Evolutionary conservation across 2,113 vertebrate species (phyloP).

Genomic region (Nesoenas mayeri): DNA sequence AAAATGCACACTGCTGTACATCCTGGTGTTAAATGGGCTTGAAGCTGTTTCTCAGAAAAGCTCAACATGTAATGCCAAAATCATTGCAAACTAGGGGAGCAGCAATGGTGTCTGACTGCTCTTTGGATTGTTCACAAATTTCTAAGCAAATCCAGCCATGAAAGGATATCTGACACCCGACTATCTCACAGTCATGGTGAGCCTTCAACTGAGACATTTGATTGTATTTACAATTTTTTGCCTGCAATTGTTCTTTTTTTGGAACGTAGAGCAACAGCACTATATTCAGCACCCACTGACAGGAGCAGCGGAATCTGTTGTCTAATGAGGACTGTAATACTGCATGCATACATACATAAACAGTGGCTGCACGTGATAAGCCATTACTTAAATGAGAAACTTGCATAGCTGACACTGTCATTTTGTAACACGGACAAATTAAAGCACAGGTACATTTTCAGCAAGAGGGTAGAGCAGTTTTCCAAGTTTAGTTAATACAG

Average conservation of each 20-base stretch:
- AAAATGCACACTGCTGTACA: not conserved
- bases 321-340: not conserved
- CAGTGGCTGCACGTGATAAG: not conserved
- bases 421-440: not conserved
- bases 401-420: not conserved
- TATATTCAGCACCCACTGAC: not conserved
- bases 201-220: not conserved
- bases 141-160: slow-evolving; percentile 15
- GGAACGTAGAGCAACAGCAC: not conserved
- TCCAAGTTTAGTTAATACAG: not conserved
- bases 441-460: not conserved
- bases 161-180: not conserved
- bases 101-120: not conserved
- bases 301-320: not conserved
- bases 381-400: not conserved
- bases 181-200: not conserved
- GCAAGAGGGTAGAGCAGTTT: not conserved
- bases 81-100: not conserved
- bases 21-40: not conserved
- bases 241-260: not conserved
- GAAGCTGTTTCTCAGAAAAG: not conserved
- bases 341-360: not conserved
- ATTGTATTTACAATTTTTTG: not conserved
- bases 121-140: not conserved
- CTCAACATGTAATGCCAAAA: not conserved